A percentile compares a stretch with the other conserved stretches of the same genome.
These are phyloP conservation scores for Dolomedes plantarius DNA, from an alignment of 2,888 invertebrate species.

Conservation along the genomic window DNA sequence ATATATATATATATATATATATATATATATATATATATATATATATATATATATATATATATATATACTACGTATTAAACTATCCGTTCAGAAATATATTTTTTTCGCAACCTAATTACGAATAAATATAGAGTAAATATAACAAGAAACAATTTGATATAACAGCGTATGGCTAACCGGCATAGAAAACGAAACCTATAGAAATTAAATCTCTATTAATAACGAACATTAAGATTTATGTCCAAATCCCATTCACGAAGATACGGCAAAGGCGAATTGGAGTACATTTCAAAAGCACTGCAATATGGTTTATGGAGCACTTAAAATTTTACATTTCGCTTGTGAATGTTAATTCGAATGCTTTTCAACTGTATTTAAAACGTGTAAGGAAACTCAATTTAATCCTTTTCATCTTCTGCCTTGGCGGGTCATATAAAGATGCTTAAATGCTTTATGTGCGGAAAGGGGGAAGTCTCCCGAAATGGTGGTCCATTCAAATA, in stretches of 20 bases:
- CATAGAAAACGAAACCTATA: too few relatives aligned
- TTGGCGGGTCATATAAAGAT: neutral
- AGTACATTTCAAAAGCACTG: neutral
- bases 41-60: too few relatives aligned
- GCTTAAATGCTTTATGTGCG: neutral
- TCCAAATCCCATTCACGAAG: neutral
- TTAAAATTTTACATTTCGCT: conserved; percentile 39
- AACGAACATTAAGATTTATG: neutral
- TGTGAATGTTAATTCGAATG: conserved; percentile 34
- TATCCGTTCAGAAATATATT: too few relatives aligned
- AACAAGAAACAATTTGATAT: too few relatives aligned
- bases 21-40: too few relatives aligned
- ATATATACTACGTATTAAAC: too few relatives aligned
- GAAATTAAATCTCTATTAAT: too few relatives aligned
- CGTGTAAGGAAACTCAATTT: neutral
- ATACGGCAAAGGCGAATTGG: neutral
- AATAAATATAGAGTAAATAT: too few relatives aligned
- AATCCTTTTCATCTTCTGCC: neutral
- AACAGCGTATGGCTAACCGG: too few relatives aligned
- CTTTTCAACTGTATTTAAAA: conserved; percentile 27
- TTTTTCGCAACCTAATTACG: too few relatives aligned
- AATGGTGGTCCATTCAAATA: neutral
- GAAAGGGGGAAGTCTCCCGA: neutral
- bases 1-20: too few relatives aligned
- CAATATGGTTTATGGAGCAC: conserved; percentile 34